Evolutionary conservation across 2,113 vertebrate genomes (phyloP), one percentile per base, ranked within the genome.

Genomic region (Hydrochoerus hydrochaeris): DNA sequence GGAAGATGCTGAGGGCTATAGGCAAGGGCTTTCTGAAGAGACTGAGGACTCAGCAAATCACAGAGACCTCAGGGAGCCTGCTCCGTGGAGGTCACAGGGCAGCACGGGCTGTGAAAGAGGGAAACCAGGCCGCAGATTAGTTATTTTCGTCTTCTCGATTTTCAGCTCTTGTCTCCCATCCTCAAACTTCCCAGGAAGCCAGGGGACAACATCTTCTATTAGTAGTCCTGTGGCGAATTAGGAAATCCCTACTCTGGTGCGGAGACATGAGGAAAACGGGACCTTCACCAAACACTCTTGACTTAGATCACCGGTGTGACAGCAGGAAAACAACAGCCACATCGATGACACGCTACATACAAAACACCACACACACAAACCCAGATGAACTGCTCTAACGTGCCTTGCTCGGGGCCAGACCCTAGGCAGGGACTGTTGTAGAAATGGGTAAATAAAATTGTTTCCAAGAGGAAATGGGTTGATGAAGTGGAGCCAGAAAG

Each of bases 101-200:
- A 82, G n/a, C 24, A 82, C 0, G 69, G 52, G 35, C 35, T 26
- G 54, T 10, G 54, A 41, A 78, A 19, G 60, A 67, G 60, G 30
- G 41, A 83, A 58, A 35, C 7, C 78, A 95, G 46, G 35, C 41
- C 77, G 41, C 8, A 93, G 80, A 69, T 46, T 82, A 85, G 14
- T 81, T 87, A 26, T 24, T 58, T 24, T 41, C 67, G 81, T 67
- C 41, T 57, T 38, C 14, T 41, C 5, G 6, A 58, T 90, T 81
- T 82, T 57, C 83, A 87, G 10, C 20, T n/a, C 78, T 80, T 49
- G 14, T 71, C 2, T 58, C 63, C 52, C 82, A 87, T 73, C 41
- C 41, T 35, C 58, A 89, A 86, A 83, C 32, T 44, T 95, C 95
- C 54, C 54, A n/a, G 90, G 54, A 94, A 93, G 73, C 44, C 58